These are phyloP conservation scores for Hafferia zeledoni DNA, from an alignment of 2,797 vertebrate genomes.

Conservation along the genomic window DNA sequence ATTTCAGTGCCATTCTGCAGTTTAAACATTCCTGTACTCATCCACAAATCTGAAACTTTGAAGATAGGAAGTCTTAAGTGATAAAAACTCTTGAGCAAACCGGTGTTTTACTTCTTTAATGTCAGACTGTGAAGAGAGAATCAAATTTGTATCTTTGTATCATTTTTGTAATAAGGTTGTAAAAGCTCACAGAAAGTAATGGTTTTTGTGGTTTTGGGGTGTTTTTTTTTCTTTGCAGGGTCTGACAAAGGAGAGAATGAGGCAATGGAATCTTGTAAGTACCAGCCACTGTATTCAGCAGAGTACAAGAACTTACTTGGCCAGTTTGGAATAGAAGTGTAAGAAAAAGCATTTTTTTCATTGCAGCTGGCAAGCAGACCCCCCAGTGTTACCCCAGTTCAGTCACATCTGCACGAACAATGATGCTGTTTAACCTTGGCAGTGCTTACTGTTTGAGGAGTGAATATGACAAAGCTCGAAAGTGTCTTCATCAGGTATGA, in stretches of 20 bases:
- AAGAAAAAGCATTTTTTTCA: neutral
- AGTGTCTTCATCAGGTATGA: slow-evolving; percentile 94
- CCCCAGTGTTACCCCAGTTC: slow-evolving; percentile 95
- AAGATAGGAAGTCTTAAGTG: neutral
- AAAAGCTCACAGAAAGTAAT: neutral
- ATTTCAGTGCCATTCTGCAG: neutral
- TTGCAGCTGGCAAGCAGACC: slow-evolving; percentile 91
- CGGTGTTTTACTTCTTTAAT: neutral
- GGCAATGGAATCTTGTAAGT: slow-evolving; percentile 92
- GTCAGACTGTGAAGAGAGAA: neutral
- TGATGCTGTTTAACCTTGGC: slow-evolving; percentile 98
- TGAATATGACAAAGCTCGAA: slow-evolving; percentile 97
- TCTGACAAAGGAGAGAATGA: slow-evolving; percentile 95
- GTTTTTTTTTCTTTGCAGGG: slow-evolving; percentile 77
- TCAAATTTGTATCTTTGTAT: neutral
- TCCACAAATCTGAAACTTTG: neutral
- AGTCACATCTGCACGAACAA: slow-evolving; percentile 90
- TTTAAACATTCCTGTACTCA: neutral
- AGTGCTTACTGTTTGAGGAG: slow-evolving; percentile 97
- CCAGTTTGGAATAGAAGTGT: neutral
- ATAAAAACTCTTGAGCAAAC: neutral
- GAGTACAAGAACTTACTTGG: neutral
- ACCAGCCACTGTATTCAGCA: neutral
- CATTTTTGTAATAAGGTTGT: neutral
- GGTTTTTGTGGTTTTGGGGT: neutral